Evolutionary conservation across 2,113 vertebrate species (phyloP).

Genomic region (human): DNA sequence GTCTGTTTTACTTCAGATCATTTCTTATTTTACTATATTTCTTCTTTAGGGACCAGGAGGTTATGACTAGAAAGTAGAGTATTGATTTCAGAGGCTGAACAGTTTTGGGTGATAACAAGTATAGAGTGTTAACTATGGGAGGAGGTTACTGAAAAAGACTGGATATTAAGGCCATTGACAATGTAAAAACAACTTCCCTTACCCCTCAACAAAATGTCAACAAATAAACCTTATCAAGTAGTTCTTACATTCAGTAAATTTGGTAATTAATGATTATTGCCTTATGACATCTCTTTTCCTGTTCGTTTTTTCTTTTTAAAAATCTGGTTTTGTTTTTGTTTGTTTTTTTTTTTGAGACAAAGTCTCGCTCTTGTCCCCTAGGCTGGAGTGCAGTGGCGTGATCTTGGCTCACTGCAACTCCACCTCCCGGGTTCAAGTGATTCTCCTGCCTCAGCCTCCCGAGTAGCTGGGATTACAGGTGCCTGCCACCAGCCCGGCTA

Average conservation of each 20-base stretch:
- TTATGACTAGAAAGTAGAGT: slow-evolving; percentile 25
- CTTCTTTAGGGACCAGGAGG: not conserved
- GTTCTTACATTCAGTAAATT: not conserved
- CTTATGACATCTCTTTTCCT: not conserved
- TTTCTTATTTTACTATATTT: not conserved
- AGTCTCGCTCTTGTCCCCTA: too few species aligned
- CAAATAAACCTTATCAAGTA: not conserved
- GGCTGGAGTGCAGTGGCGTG: too few species aligned
- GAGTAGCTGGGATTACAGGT: too few species aligned
- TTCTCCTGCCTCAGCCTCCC: too few species aligned
- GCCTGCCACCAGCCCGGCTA: too few species aligned
- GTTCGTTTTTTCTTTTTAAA: not conserved
- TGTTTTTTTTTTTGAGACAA: too few species aligned
- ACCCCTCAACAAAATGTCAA: not conserved
- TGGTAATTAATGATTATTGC: not conserved
- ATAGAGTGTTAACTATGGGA: not conserved
- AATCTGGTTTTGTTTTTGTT: not conserved
- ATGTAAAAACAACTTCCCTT: not conserved
- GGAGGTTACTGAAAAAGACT: not conserved
- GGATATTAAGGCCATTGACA: slow-evolving; percentile 12
- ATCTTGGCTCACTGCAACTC: too few species aligned
- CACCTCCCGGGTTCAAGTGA: too few species aligned
- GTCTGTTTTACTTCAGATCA: slow-evolving; percentile 9
- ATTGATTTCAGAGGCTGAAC: slow-evolving; percentile 22
- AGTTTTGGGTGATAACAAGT: not conserved